A percentile compares a stretch with the other conserved stretches of the same genome.
Evolutionary conservation across 2,888 invertebrate species (phyloP).

Genomic region (Erpobdella octoculata): DNA sequence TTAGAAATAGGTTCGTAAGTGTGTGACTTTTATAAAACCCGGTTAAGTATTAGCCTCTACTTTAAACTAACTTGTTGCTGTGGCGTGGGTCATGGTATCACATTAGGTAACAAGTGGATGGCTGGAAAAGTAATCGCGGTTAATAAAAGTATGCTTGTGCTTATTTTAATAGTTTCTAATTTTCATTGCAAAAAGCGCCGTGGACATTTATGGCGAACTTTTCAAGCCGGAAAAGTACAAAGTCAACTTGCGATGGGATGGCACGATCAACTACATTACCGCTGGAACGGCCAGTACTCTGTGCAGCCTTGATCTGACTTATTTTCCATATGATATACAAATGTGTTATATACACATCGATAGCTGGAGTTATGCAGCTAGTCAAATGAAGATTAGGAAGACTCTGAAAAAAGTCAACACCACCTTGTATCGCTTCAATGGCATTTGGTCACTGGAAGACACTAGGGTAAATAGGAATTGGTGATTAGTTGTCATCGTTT

Average conservation of each 20-base stretch:
- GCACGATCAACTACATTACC: neutral
- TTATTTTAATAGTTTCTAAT: neutral
- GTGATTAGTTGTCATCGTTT: neutral
- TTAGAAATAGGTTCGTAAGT: slow-evolving; percentile 7
- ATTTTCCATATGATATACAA: slow-evolving; percentile 14
- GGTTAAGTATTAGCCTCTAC: too few species aligned
- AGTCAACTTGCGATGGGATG: neutral
- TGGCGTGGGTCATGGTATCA: too few species aligned
- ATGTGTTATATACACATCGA: slow-evolving; percentile 16
- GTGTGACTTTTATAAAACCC: too few species aligned
- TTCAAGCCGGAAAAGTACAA: slow-evolving; percentile 6
- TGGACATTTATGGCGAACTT: slow-evolving; percentile 8
- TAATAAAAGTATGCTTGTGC: neutral
- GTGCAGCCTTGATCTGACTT: slow-evolving; percentile 20
- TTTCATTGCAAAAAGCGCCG: neutral
- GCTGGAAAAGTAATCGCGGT: neutral
- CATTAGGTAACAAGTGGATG: too few species aligned
- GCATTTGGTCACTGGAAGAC: neutral
- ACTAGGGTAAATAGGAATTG: neutral
- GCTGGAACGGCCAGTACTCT: slow-evolving; percentile 12
- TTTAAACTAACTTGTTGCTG: too few species aligned
- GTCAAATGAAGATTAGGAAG: neutral
- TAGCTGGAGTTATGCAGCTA: slow-evolving; percentile 7
- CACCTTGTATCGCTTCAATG: neutral
- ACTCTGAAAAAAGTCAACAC: neutral